Conservation (phyloP, 2,113 vertebrate genomes). For the Thinocorus orbignyianus region DNA sequence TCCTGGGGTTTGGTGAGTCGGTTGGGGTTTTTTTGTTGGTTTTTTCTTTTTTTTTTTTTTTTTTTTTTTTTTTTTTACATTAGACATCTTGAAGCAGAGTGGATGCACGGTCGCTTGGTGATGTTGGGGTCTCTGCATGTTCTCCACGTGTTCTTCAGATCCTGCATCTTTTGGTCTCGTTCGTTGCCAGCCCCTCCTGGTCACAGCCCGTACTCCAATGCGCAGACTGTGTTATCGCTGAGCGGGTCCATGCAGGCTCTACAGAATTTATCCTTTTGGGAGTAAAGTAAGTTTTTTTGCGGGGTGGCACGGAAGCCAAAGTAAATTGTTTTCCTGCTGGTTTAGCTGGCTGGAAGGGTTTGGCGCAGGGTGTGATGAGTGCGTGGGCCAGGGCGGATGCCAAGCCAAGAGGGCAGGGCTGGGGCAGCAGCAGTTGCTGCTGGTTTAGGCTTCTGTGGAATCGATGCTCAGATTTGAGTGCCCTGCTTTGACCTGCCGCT, state of each 20-base stretch:
- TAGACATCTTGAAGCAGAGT: neutral
- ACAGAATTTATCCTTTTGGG: neutral
- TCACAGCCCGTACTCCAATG: neutral
- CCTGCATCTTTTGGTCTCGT: accelerated
- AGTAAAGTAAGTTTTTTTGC: neutral
- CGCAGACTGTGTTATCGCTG: accelerated
- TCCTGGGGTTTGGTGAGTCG: neutral
- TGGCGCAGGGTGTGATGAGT: neutral
- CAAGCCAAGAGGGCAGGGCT: neutral
- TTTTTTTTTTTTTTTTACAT: neutral
- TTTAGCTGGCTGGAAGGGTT: neutral
- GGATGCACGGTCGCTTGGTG: neutral
- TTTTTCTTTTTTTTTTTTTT: neutral
- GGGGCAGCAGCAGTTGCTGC: neutral
- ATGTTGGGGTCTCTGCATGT: accelerated
- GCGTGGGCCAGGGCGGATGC: neutral
- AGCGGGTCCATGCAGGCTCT: neutral
- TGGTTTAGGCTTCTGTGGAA: neutral
- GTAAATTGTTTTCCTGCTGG: neutral
- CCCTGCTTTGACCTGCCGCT: neutral
- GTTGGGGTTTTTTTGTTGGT: neutral
- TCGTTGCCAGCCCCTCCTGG: neutral
- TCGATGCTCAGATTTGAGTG: neutral
- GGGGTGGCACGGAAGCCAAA: no score
- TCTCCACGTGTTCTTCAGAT: neutral